Evolutionary conservation across 2,113 vertebrate species (phyloP), one percentile per base, ranked within the genome.

Genomic region (Nothocercus nigrocapillus): DNA sequence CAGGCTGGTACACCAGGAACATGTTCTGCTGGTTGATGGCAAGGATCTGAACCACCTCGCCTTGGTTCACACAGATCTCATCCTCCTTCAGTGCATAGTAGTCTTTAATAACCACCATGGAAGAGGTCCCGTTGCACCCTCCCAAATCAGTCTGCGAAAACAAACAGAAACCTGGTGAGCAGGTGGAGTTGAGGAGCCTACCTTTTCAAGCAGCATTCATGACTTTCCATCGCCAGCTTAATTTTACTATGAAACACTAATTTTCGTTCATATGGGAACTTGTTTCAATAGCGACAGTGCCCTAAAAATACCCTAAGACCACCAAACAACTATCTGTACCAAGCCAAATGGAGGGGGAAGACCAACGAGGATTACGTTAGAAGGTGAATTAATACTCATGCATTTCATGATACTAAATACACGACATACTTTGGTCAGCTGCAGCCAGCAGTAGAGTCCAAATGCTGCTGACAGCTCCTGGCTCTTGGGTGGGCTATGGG

Each of bases 41-140:
- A 92, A 99, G 98, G 96, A 99, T 97, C 96, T 99, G 99, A 83
- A 99, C 99, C 77, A 98, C 97, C 97, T 99, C 99, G 30, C 99
- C 99, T 97, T 99, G 99, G 89, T 98, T 98, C 93, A 99, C 99
- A 87, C 98, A 99, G 94, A 99, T 99, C 97, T 99, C 99, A 36
- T 99, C 99, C 97, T 99, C 99, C 92, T 99, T 99, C 97, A 99
- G 98, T 95, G 99, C 99, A 59, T 98, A 99, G 97, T 99, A 99
- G 98, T 99, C 99, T 98, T 99, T 99, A 96, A 98, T 98, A 91
- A 99, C 99, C 63, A 98, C 90, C 99, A 99, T 99, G 93, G 99
- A 99, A 19, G 98, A 98, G 95, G 98, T 98, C 89, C 98, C 99
- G 70, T 99, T 99, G 96, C 99, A 99, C 95, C 98, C 98, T 95